Evolutionary conservation across 2,797 vertebrate genomes (phyloP), one percentile per base, ranked within the genome.

Genomic region (Huso huso): DNA sequence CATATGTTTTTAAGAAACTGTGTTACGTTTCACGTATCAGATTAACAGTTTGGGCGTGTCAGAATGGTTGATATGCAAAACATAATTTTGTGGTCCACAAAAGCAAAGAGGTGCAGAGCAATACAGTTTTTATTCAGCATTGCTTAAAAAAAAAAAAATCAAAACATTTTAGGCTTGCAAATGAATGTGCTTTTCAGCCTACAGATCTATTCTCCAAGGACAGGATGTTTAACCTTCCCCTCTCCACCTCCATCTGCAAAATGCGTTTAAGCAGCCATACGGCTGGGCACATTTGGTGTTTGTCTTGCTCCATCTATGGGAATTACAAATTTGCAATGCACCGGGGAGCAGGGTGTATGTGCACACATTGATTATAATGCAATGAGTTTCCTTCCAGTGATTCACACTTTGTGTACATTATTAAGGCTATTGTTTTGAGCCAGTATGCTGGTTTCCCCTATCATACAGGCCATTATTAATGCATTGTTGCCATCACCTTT

Each of bases 221-320:
- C 55, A 58, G 55, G 55, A 58, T 58, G 13, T n/a, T 58, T 58
- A 58, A 58, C 55, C 55, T 13, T 58, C 55, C 55, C 55, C 55
- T 58, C 55, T 13, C 8, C 51, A 12, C 12, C 8, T 12, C 12
- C 13, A 10, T 58, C 55, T 58, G 11, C 55, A 6, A 58, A 58
- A 58, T 58, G 55, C 12, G 11, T 58, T 58, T 11, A 58, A 12
- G 12, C 11, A 13, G 55, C 55, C 55, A 58, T 58, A 58, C 13
- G 11, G 55, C 55, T 58, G 6, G 12, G 55, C 55, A 58, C 55
- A 58, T 58, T 58, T 58, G 55, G 55, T 58, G 11, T 10, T 58
- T 58, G 55, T 13, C 12, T 58, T 58, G 55, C 12, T 58, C 55
- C 13, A 13, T 58, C 55, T 58, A 37, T 58, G 55, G 55, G 55